Evolutionary conservation across 92 coral and sea anemone genomes (phyloP), one percentile per base, ranked within the genome.

Genomic region (Ricordea florida): DNA sequence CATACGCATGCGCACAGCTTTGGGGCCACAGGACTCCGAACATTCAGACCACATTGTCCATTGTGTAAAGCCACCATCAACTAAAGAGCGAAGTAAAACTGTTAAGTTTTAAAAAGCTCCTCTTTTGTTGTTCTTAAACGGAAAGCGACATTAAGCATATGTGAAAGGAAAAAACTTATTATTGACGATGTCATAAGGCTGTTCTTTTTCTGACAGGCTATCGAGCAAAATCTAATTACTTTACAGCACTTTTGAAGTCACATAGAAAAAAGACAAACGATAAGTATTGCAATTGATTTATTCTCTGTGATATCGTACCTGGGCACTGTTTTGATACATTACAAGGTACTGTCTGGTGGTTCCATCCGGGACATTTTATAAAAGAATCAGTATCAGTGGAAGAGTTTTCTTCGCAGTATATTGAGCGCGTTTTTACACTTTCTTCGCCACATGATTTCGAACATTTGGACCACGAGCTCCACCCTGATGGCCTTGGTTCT

Each of bases 41-140:
- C 98, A 93, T n/a, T 83, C 85, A 10, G 98, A 86, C 98, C 98
- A 93, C n/a, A 70, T 59, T 8, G 98, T 83, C 98, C 98, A 93
- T 6, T 82, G 73, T 3, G 98, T 87, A 56, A 93, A 87, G 5
- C 87, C 96, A 20, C 98, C 98, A 58, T 90, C 75, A 16, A 93
- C 88, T 89, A 42, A 3, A 15, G 18, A 21, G 33, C 9, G 15
- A 49, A 20, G 3, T 21, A 34, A 4, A 28, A 24, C n/a, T n/a
- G n/a, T n/a, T n/a, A n/a, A n/a, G 9, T n/a, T 38, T 8, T 38
- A 7, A 38, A 38, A 7, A 38, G 44, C n/a, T 38, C 8, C n/a
- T 38, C 44, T 38, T 38, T 7, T 38, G 8, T 7, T 7, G 9
- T n/a, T n/a, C n/a, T n/a, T n/a, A n/a, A n/a, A n/a, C n/a, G n/a